A percentile compares a stretch with the other conserved stretches of the same genome.
Conservation (phyloP, 2,888 invertebrate species). For the Steinernema hermaphroditum region DNA sequence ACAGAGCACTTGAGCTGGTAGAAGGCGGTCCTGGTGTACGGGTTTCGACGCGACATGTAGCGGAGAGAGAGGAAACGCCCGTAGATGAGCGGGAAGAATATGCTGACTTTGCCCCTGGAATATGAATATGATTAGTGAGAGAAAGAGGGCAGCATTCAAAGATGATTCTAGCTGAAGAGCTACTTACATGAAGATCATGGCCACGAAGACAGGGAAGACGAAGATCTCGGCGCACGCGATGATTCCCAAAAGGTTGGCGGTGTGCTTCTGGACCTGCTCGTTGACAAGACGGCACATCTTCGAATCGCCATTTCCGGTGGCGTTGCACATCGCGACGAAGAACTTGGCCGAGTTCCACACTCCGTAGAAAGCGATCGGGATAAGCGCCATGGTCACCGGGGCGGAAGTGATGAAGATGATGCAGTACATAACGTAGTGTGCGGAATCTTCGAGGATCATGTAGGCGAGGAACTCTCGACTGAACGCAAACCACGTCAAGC, state of each 20-base stretch:
- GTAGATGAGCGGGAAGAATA: conserved; percentile 91
- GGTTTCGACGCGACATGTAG: conserved; percentile 91
- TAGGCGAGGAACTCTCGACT: conserved; percentile 81
- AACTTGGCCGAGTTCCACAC: conserved; percentile 89
- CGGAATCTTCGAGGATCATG: conserved; percentile 76
- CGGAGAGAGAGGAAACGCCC: conserved; percentile 91
- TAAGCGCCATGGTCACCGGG: conserved; percentile 84
- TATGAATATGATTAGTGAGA: conserved; percentile 33
- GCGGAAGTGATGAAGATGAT: conserved; percentile 87
- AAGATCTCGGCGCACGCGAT: conserved; percentile 89
- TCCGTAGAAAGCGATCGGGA: conserved; percentile 88
- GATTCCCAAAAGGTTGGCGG: conserved; percentile 71
- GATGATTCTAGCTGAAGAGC: conserved; percentile 38
- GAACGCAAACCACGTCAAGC: conserved; percentile 72
- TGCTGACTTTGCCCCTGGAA: conserved; percentile 83
- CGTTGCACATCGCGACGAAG: conserved; percentile 73
- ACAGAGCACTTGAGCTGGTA: conserved; percentile 79
- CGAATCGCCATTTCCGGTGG: conserved; percentile 36
- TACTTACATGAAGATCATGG: conserved; percentile 80
- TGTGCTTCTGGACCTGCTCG: conserved; percentile 37
- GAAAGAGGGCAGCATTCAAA: conserved; percentile 25
- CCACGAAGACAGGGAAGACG: conserved; percentile 71
- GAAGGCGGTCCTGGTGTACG: conserved; percentile 86
- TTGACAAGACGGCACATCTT: conserved; percentile 38
- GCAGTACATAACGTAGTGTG: conserved; percentile 90